Evolutionary conservation across 2,113 vertebrate species (phyloP).

Genomic region (Felis chaus): DNA sequence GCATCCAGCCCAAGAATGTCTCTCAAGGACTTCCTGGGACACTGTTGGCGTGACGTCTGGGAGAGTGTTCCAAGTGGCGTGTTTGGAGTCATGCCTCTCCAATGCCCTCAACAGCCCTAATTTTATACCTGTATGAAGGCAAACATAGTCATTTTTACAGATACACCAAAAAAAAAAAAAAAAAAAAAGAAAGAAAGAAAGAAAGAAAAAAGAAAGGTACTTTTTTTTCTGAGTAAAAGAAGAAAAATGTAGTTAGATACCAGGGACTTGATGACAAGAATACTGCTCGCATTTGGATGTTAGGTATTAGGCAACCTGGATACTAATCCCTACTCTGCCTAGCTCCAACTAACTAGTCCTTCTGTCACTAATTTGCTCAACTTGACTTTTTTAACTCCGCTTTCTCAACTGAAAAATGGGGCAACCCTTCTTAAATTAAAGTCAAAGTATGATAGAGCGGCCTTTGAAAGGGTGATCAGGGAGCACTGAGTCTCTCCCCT

Average conservation of each 20-base stretch:
- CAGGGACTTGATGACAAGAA: background rate
- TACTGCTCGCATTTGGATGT: background rate
- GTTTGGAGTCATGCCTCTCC: background rate
- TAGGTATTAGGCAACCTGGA: background rate
- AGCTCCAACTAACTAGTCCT: background rate
- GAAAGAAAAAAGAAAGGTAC: background rate
- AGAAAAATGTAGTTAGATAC: background rate
- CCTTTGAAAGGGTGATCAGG: background rate
- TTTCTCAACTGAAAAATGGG: background rate
- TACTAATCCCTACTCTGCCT: background rate
- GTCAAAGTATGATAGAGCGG: background rate
- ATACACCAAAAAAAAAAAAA: background rate
- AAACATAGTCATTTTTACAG: background rate
- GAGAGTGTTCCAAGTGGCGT: background rate
- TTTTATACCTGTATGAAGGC: background rate
- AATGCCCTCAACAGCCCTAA: background rate
- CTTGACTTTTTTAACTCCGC: background rate
- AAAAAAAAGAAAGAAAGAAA: background rate
- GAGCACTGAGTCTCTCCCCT: background rate
- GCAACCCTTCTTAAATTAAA: background rate
- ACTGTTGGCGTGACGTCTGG: background rate
- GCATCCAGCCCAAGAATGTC: background rate
- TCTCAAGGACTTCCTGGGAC: background rate
- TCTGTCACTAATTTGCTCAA: background rate
- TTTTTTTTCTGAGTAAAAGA: background rate